These are phyloP conservation scores for Alca torda DNA, from an alignment of 2,797 vertebrate species.

Conservation along the genomic window DNA sequence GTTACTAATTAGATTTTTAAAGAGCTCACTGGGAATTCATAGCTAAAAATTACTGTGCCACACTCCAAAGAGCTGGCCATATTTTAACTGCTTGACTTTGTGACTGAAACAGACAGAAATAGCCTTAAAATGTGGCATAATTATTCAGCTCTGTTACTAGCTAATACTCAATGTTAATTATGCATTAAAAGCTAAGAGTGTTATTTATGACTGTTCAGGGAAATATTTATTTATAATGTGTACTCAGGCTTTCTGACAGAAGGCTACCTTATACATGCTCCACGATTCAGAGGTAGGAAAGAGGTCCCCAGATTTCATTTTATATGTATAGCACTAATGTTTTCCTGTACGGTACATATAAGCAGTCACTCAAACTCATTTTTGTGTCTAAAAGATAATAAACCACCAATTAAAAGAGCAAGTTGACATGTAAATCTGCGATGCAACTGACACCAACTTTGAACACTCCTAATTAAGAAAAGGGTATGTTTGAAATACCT, in stretches of 20 bases:
- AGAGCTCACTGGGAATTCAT: constrained; percentile 48
- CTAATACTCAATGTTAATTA: constrained; percentile 70
- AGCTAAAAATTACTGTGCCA: constrained; percentile 59
- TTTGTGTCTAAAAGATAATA: neutral
- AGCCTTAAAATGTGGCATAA: constrained; percentile 53
- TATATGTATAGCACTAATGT: neutral
- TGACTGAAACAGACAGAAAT: constrained; percentile 43
- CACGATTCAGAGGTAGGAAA: neutral
- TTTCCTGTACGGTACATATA: neutral
- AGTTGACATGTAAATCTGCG: neutral
- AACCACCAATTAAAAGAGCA: neutral
- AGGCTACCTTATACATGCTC: neutral
- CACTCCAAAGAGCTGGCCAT: constrained; percentile 23
- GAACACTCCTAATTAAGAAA: neutral
- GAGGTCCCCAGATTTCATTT: neutral
- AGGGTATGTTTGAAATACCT: neutral
- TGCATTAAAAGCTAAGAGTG: constrained; percentile 62
- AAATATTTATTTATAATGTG: constrained; percentile 53
- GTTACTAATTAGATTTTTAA: constrained; percentile 69
- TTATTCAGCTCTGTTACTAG: constrained; percentile 58
- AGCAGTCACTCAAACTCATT: neutral
- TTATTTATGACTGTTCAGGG: constrained; percentile 64
- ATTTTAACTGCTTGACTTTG: constrained; percentile 48
- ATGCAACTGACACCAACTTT: neutral
- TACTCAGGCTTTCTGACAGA: constrained; percentile 3